Base-by-base conservation (phyloP, 1,140 invertebrate species). In the Drosophila ananassae region DNA sequence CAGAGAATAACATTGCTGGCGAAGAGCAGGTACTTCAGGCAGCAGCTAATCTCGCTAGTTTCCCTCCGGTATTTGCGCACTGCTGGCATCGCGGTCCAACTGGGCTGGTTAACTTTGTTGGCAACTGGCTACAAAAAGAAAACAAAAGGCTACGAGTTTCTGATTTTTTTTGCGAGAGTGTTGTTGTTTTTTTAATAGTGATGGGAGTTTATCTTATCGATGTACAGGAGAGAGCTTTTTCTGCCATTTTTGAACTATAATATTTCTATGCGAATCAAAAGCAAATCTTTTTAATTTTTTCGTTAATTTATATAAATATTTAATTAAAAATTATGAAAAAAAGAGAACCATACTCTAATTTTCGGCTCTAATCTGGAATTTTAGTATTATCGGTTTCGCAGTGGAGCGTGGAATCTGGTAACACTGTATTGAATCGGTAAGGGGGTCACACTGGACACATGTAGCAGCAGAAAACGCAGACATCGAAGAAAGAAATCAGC, bases 1-100 rank as follows among this genome's bases (percentile, higher is more conserved):
- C 98, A 99, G 94, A 99, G 98, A 79, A 99, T 93, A 71, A 99
- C 98, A 94, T 99, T 99, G 93, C 98, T 98, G 92, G 96, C 96
- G 93, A 99, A 99, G 82, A 99, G 98, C 91, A 98, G 94, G 93
- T 99, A 99, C 93, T 99, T 99, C 51, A 99, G 94, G 92, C 98
- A 98, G 93, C 97, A 98, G 94, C 97, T 98, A 89, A 99, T 97
- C 96, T 99, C 98, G 92, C 95, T 97, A 71, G 96, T 96, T 69
- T 97, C 96, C 87, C 96, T 94, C 91, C 96, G 93, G 93, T 96
- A 96, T 93, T 96, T 97, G 84, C 95, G 93, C 85, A 95, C 78
- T 44, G 82, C 77, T 44, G 91, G 91, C 91, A 92, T 92, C 32
- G 37, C 51, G 61, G 5, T 50, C 46, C 24, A 56, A 54, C 50